Evolutionary conservation across 2,113 vertebrate genomes (phyloP).

Genomic region (Pteronura brasiliensis): DNA sequence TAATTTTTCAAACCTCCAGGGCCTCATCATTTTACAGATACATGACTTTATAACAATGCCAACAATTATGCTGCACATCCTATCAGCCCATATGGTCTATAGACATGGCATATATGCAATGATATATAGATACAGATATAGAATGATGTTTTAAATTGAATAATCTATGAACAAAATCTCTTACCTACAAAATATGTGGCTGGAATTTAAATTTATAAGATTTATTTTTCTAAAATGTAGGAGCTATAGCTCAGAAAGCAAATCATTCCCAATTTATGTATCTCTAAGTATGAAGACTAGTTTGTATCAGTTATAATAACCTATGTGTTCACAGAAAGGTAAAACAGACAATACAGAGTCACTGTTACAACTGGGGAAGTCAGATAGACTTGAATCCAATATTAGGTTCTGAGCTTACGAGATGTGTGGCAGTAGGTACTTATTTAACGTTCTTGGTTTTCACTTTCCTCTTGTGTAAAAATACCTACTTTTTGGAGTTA

Average conservation of each 20-base stretch:
- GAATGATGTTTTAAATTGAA: not conserved
- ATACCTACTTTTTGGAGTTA: too few relatives aligned
- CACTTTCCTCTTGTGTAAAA: too few relatives aligned
- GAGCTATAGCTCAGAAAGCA: too few relatives aligned
- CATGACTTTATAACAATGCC: not conserved
- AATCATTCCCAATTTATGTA: too few relatives aligned
- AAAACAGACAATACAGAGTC: not conserved
- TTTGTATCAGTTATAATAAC: too few relatives aligned
- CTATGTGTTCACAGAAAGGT: too few relatives aligned
- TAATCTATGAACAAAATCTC: not conserved
- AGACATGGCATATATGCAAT: not conserved
- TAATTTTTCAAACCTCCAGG: not conserved
- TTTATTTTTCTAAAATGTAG: too few relatives aligned
- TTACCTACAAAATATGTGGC: too few relatives aligned
- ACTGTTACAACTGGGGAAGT: not conserved
- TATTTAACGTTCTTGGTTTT: not conserved
- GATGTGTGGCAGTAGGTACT: not conserved
- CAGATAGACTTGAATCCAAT: not conserved
- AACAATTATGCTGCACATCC: not conserved
- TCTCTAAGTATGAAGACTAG: too few relatives aligned
- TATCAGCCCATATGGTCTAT: not conserved
- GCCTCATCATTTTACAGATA: not conserved
- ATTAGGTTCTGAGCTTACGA: not conserved
- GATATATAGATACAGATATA: not conserved
- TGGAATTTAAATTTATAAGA: too few relatives aligned